A percentile compares a stretch with the other conserved stretches of the same genome.
Evolutionary conservation across 2,797 vertebrate genomes (phyloP).

Genomic region (Schizothorax lantsangensis): DNA sequence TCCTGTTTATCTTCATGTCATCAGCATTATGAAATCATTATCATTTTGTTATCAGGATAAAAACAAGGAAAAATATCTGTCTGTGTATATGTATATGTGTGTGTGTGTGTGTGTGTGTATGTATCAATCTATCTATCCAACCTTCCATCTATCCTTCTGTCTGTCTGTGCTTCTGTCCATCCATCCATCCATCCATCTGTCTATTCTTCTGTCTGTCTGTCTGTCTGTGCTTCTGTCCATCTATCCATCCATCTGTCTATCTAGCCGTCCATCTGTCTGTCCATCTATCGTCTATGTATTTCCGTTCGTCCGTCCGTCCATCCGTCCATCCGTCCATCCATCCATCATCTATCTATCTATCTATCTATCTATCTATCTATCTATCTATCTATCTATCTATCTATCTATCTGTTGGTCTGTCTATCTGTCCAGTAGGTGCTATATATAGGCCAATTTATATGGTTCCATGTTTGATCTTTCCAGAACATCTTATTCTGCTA

Average conservation of each 20-base stretch:
- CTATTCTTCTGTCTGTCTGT: not conserved
- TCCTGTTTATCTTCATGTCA: not conserved
- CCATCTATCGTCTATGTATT: too few species aligned
- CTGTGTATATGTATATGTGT: not conserved
- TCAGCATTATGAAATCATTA: not conserved
- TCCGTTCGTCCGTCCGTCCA: too few species aligned
- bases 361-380: not conserved
- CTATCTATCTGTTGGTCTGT: not conserved
- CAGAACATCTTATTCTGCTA: slow-evolving; percentile 25
- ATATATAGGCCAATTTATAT: slow-evolving; percentile 23
- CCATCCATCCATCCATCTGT: not conserved
- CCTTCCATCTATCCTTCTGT: too few species aligned
- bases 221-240: too few species aligned
- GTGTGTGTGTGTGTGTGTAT: not conserved
- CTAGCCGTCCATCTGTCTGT: too few species aligned
- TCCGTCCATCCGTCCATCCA: too few species aligned
- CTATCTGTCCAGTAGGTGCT: not conserved
- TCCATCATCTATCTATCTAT: not conserved
- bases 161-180: not conserved
- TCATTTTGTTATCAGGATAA: not conserved
- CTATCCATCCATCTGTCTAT: not conserved
- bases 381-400: too few species aligned
- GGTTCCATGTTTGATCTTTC: slow-evolving; percentile 20
- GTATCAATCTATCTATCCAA: too few species aligned
- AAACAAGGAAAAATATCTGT: not conserved